These are phyloP conservation scores for Phyllotreta striolata DNA, from an alignment of 2,888 invertebrate genomes.

Conservation along the genomic window DNA sequence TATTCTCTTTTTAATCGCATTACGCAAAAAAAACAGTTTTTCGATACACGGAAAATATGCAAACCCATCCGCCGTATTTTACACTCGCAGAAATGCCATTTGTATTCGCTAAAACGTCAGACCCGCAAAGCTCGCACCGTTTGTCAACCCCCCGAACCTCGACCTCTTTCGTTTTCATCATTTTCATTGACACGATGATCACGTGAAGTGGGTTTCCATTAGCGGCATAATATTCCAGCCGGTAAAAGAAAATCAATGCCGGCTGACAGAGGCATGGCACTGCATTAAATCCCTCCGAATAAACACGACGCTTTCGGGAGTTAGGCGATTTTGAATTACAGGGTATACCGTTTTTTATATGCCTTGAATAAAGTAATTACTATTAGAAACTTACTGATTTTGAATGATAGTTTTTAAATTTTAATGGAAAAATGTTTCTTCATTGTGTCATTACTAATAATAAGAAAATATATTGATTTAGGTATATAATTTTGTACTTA, in stretches of 20 bases:
- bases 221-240: constrained; percentile 44
- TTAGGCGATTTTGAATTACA: constrained; percentile 13
- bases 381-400: neutral
- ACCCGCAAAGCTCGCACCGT: constrained; percentile 17
- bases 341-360: neutral
- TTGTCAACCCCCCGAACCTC: constrained; percentile 22
- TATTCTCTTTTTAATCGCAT: neutral
- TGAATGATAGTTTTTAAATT: too few relatives aligned
- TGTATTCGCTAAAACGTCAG: constrained; percentile 21
- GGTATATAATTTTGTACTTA: too few relatives aligned
- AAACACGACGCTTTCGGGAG: constrained; percentile 22
- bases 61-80: constrained; percentile 10
- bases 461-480: too few relatives aligned
- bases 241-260: constrained; percentile 45
- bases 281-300: constrained; percentile 27
- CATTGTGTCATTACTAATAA: too few relatives aligned
- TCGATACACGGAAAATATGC: constrained; percentile 4
- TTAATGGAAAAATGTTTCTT: too few relatives aligned
- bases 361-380: neutral
- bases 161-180: constrained; percentile 38
- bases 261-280: constrained; percentile 27
- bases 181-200: constrained; percentile 48
- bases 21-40: neutral
- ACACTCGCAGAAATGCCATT: constrained; percentile 17
- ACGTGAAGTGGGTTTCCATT: constrained; percentile 49